Conservation (phyloP, 1,140 invertebrate species). For the Thaumetopoea pityocampa region DNA sequence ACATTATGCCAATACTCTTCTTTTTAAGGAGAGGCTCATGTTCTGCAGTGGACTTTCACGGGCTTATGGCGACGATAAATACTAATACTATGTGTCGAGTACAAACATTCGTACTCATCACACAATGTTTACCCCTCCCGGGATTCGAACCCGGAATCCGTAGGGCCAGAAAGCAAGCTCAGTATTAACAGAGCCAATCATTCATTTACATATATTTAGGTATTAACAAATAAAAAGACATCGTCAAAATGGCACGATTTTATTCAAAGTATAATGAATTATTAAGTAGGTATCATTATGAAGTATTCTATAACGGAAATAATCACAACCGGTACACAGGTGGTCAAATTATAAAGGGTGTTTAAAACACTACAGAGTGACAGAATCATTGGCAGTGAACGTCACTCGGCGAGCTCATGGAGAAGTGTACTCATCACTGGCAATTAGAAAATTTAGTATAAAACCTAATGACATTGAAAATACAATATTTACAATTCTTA, state of each 20-base stretch:
- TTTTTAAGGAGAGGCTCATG: no score
- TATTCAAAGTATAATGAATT: slow-evolving; percentile 29
- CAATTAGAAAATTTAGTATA: slow-evolving; percentile 31
- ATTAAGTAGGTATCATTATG: slow-evolving; percentile 19
- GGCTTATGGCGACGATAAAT: no score
- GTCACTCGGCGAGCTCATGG: slow-evolving; percentile 9
- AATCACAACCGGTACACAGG: slow-evolving; percentile 57
- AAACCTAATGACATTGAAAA: slow-evolving; percentile 46
- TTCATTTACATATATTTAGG: no score
- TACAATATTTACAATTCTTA: slow-evolving; percentile 34
- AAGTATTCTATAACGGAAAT: slow-evolving; percentile 28
- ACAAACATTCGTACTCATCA: no score
- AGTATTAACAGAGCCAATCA: no score
- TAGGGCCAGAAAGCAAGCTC: no score
- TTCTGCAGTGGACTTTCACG: no score
- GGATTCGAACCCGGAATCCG: no score
- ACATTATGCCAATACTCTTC: no score
- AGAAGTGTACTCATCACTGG: slow-evolving; percentile 16
- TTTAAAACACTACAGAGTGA: slow-evolving; percentile 13
- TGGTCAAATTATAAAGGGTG: slow-evolving; percentile 20
- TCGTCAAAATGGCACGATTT: slow-evolving; percentile 56
- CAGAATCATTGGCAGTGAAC: slow-evolving; percentile 20
- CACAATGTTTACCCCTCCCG: no score
- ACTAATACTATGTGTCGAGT: no score
- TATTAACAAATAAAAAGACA: slow-evolving; percentile 24